Base-by-base conservation (phyloP, 2,113 vertebrate species). In the Rhinolophus ferrumequinum region DNA sequence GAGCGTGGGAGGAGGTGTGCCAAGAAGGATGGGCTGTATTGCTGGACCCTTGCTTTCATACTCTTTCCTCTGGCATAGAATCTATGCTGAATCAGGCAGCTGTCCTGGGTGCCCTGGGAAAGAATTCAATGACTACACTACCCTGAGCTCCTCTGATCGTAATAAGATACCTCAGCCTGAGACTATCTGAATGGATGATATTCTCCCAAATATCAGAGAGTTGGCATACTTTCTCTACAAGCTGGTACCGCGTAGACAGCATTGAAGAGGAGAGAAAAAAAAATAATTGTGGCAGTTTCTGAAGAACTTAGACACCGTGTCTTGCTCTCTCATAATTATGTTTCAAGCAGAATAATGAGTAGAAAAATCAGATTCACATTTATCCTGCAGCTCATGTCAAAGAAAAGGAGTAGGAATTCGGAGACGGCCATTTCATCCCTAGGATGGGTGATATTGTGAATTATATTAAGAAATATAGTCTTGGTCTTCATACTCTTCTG, bases 1-100 rank as follows among this genome's bases (percentile, higher is more conserved):
- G 30, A 24, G 6, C 1, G n/a, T 0, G 16, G 10, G 1, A 12
- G 41, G 21, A 33, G 66, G n/a, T 0, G 2, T 14, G 33, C 41
- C 77, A n/a, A 26, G 50, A 19, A n/a, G 33, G n/a, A 38, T 1
- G 62, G 13, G 69, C 19, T 7, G 77, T 0, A 0, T 4, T 1
- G 22, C 14, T 2, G 41, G 73, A 22, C 28, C 33, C 47, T 26
- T 1, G 5, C 33, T 10, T 1, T 8, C 70, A 3, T 0, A 0
- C 21, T 26, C 0, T 8, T 28, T 2, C 41, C 38, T 24, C 79
- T 38, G 15, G 16, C 44, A 24, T 1, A 28, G 52, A 87, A 26
- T 56, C 26, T 16, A 11, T 67, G 54, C 8, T 7, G 30, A n/a
- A 15, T 3, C 33, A 11, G 50, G 24, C 12, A 4, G 15, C 79